Percentiles rank a stretch among this genome's conserved stretches.
Evolutionary conservation across 2,888 invertebrate genomes (phyloP).

Genomic region (Teleogryllus oceanicus): DNA sequence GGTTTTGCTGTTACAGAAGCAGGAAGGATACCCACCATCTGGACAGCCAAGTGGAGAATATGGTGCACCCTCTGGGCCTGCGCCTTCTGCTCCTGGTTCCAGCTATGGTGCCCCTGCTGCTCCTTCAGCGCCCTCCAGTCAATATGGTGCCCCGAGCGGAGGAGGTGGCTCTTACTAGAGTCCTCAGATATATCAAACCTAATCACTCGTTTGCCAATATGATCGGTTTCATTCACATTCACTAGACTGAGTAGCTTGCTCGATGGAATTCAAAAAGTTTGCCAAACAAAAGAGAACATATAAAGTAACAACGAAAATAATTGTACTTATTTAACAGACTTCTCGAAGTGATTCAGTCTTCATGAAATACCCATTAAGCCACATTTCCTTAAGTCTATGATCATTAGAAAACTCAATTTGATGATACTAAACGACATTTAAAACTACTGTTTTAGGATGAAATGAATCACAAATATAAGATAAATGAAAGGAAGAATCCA

Average conservation of each 20-base stretch:
- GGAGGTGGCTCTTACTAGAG: slow-evolving; percentile 26
- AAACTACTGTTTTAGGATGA: too few relatives aligned
- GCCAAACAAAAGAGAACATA: not conserved
- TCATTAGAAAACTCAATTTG: too few relatives aligned
- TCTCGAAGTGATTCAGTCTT: not conserved
- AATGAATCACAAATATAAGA: too few relatives aligned
- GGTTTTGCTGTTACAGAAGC: slow-evolving; percentile 49
- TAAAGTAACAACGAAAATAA: not conserved
- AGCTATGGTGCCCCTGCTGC: slow-evolving; percentile 50
- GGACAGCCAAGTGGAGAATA: slow-evolving; percentile 35
- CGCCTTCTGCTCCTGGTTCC: slow-evolving; percentile 46
- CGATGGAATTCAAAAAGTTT: not conserved
- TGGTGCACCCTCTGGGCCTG: slow-evolving; percentile 45
- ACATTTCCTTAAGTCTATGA: too few relatives aligned
- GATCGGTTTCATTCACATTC: not conserved
- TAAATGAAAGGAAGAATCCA: too few relatives aligned
- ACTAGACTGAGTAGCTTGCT: not conserved
- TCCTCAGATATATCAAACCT: not conserved
- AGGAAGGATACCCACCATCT: slow-evolving; percentile 58
- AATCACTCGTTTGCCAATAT: not conserved
- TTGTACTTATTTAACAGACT: not conserved
- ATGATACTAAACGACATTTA: too few relatives aligned
- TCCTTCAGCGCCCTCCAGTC: slow-evolving; percentile 46
- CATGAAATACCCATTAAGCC: too few relatives aligned
- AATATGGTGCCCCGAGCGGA: slow-evolving; percentile 57